Conservation (phyloP, 2,888 invertebrate species). For the Idaea straminata region DNA sequence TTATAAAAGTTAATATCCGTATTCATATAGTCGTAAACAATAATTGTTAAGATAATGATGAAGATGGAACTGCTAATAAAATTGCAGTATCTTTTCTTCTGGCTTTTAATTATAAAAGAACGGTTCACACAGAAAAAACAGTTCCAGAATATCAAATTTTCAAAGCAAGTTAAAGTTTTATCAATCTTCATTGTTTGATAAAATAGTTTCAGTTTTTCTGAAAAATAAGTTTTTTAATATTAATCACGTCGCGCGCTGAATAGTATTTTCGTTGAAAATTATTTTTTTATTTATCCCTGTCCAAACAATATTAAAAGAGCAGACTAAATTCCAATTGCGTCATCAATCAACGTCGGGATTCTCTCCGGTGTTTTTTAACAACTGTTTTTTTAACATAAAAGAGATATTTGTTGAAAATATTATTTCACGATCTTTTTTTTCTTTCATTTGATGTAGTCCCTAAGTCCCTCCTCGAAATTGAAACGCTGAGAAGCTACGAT, state of each 20-base stretch:
- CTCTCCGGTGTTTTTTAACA: background rate
- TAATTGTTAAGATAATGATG: background rate
- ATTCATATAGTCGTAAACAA: background rate
- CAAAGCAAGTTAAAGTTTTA: background rate
- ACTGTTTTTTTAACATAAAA: background rate
- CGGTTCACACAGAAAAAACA: background rate
- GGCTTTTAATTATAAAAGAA: background rate
- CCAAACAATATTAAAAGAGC: constrained; percentile 1
- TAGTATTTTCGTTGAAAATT: background rate
- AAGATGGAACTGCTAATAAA: background rate
- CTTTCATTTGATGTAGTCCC: background rate
- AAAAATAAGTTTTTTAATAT: background rate
- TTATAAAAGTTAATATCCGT: background rate
- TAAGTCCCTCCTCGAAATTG: background rate
- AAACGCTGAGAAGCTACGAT: background rate
- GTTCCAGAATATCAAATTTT: background rate
- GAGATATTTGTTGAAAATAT: background rate
- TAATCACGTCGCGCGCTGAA: background rate
- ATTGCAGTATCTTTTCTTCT: background rate
- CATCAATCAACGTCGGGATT: background rate
- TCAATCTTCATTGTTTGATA: background rate
- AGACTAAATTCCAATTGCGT: background rate
- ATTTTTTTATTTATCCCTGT: background rate
- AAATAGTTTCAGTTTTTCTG: background rate
- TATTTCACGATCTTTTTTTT: background rate